Base-by-base conservation (phyloP, 1,140 invertebrate species). In the Littorina saxatilis region DNA sequence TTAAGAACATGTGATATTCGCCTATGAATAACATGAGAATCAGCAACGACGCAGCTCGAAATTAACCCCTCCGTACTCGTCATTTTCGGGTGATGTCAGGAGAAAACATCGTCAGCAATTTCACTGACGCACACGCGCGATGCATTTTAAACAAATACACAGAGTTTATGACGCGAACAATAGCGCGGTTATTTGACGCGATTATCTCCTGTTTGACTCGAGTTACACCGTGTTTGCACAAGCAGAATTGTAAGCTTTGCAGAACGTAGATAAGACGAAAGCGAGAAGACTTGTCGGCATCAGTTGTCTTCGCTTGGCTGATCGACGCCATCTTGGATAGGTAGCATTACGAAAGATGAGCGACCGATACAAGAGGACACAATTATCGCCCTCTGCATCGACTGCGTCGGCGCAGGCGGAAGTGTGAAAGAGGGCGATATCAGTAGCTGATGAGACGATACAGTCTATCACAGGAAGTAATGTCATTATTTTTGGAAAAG, bases 401-500 rank as follows among this genome's bases (percentile, higher is more conserved):
- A 35, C n/a, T n/a, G n/a, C n/a, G 43, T 27, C 43, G n/a, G n/a
- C 29, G n/a, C n/a, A 17, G 37, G 72, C 40, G 72, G 72, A 75
- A 75, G 72, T 75, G 72, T 75, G 72, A 52, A 75, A 75, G 50
- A 43, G 15, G 37, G 72, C 20, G 72, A 75, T 75, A 75, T 50
- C 43, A 27, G 15, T 3, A n/a, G n/a, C 43, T 50, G 72, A 75
- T 75, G 72, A 75, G 40, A 52, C 37, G 43, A 75, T 75, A 75
- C 50, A 75, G 32, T 20, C 20, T 29, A 32, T 75, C 27, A 2
- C 23, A 52, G n/a, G 13, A 32, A 13, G 20, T 20, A 17, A 9
- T 7, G 72, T 1, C 23, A 50, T 50, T 74, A 50, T 52, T 4
- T 5, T 7, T 17, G 9, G 61, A 35, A 35, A 32, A 66, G 29